A percentile compares a stretch with the other conserved stretches of the same genome.
Conservation (phyloP, 2,888 invertebrate genomes). For the Pteria penguin region DNA sequence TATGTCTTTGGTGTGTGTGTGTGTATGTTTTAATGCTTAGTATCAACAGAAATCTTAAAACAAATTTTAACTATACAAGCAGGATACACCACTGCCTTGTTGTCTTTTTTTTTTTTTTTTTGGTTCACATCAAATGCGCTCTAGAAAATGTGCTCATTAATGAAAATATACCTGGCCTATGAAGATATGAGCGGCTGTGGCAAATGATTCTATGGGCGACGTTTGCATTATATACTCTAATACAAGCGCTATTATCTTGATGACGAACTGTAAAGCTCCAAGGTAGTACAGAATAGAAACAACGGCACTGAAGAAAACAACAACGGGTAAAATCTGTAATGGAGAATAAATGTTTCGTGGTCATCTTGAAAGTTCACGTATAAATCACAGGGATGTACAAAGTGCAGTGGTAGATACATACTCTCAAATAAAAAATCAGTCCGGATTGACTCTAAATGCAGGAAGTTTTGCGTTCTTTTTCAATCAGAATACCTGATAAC, state of each 20-base stretch:
- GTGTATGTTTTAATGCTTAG: too few relatives aligned
- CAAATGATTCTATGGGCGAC: constrained; percentile 91
- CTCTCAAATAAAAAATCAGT: neutral
- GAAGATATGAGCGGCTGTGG: constrained; percentile 94
- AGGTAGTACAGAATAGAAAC: constrained; percentile 60
- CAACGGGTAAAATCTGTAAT: constrained; percentile 58
- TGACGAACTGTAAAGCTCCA: constrained; percentile 59
- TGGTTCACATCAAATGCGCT: too few relatives aligned
- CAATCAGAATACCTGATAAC: too few relatives aligned
- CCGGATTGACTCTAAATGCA: too few relatives aligned
- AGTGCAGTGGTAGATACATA: neutral
- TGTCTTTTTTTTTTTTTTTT: too few relatives aligned
- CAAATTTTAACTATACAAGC: too few relatives aligned
- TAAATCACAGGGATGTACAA: neutral
- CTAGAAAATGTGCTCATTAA: too few relatives aligned
- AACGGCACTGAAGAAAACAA: constrained; percentile 59
- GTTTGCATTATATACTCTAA: constrained; percentile 83
- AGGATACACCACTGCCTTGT: too few relatives aligned
- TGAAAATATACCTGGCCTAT: constrained; percentile 92
- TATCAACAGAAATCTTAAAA: too few relatives aligned
- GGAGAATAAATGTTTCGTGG: neutral
- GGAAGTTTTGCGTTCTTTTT: neutral
- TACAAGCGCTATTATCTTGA: constrained; percentile 49
- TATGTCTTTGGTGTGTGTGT: too few relatives aligned
- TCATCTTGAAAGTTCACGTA: too few relatives aligned